Conservation (phyloP, 1,140 invertebrate species). For the Drosophila navojoa region DNA sequence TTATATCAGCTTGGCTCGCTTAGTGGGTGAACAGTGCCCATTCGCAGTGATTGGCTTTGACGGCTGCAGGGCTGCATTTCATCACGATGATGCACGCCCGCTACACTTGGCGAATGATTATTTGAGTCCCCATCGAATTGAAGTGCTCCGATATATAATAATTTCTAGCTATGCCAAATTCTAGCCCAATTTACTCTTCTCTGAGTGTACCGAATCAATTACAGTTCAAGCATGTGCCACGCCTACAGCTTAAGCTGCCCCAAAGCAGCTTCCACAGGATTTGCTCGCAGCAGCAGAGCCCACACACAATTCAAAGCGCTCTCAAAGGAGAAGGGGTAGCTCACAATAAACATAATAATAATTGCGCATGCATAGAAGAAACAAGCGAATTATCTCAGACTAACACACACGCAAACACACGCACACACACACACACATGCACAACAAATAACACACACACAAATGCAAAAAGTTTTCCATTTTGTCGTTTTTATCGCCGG, state of each 20-base stretch:
- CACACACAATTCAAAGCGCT: slow-evolving; percentile 12
- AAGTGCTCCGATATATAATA: no score
- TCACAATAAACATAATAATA: slow-evolving; percentile 43
- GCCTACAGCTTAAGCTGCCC: neutral
- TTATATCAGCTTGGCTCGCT: slow-evolving; percentile 12
- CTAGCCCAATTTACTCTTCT: no score
- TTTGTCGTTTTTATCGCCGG: slow-evolving; percentile 60
- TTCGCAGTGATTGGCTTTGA: slow-evolving; percentile 13
- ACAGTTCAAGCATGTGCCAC: no score
- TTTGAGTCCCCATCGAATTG: neutral
- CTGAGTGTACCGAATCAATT: no score
- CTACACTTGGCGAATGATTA: neutral
- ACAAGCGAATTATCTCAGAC: slow-evolving; percentile 36
- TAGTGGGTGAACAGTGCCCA: slow-evolving; percentile 34
- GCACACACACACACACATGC: slow-evolving; percentile 31
- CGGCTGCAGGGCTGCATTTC: slow-evolving; percentile 12
- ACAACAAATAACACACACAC: slow-evolving; percentile 35
- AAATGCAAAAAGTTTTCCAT: slow-evolving; percentile 57
- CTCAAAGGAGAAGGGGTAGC: slow-evolving; percentile 4
- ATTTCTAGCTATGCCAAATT: no score
- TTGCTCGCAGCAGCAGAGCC: neutral
- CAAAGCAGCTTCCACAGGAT: neutral
- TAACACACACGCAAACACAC: slow-evolving; percentile 29
- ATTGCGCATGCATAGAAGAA: slow-evolving; percentile 59
- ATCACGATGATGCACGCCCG: neutral